These are phyloP conservation scores for Oscheius sp. DNA, from an alignment of 2,888 invertebrate species.

Conservation along the genomic window DNA sequence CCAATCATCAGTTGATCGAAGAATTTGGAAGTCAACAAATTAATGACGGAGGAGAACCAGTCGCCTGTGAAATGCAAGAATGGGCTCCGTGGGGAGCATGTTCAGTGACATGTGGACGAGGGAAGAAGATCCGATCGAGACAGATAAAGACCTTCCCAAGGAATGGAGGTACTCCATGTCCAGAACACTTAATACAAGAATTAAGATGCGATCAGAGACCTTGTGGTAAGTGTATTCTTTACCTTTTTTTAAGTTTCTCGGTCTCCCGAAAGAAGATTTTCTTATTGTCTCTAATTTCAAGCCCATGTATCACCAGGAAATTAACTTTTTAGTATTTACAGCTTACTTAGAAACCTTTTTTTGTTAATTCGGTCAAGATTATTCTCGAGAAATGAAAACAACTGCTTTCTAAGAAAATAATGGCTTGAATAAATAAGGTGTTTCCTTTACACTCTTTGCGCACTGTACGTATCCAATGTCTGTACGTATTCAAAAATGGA, in stretches of 20 bases:
- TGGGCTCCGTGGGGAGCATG: constrained; percentile 84
- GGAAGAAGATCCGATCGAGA: constrained; percentile 72
- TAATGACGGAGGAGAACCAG: constrained; percentile 58
- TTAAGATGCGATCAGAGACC: constrained; percentile 65
- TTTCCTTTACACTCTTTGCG: too few relatives aligned
- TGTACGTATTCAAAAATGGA: too few relatives aligned
- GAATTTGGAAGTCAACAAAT: constrained; percentile 57
- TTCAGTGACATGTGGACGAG: constrained; percentile 86
- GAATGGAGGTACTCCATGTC: constrained; percentile 68
- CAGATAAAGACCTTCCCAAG: constrained; percentile 64
- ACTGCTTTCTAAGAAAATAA: too few relatives aligned
- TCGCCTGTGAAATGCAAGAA: constrained; percentile 79
- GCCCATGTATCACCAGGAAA: too few relatives aligned
- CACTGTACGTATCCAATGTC: too few relatives aligned
- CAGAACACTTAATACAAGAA: constrained; percentile 67
- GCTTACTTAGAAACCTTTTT: too few relatives aligned
- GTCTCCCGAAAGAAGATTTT: too few relatives aligned
- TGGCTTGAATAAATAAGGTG: too few relatives aligned
- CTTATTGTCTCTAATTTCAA: too few relatives aligned
- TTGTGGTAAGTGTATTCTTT: constrained; percentile 69
- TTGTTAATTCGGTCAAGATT: too few relatives aligned
- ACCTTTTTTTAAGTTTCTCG: neutral
- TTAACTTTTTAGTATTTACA: too few relatives aligned
- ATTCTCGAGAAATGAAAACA: too few relatives aligned
- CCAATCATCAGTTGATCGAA: constrained; percentile 62